Conservation (phyloP, 2,797 vertebrate species). For the Paratrypauchen microcephalus region DNA sequence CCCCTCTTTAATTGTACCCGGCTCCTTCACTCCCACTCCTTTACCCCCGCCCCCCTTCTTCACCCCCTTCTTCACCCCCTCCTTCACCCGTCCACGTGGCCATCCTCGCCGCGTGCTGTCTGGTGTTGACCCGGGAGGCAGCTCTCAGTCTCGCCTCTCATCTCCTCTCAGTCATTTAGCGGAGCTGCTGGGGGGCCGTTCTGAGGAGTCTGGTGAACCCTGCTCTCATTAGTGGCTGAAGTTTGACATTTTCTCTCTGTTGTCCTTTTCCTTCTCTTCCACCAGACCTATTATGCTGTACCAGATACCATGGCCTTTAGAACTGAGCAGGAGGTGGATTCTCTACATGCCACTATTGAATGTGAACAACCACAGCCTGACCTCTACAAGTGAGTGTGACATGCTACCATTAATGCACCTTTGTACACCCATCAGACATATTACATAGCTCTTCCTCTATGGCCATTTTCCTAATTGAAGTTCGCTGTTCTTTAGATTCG, state of each 20-base stretch:
- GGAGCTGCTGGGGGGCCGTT: constrained; percentile 34
- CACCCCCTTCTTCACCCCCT: constrained; percentile 33
- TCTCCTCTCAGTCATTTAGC: constrained; percentile 31
- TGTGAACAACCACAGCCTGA: constrained; percentile 98
- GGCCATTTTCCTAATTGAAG: constrained; percentile 28
- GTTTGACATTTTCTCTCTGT: constrained; percentile 66
- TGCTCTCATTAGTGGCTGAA: constrained; percentile 49
- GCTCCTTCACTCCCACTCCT: constrained; percentile 13
- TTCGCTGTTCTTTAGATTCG: constrained; percentile 81
- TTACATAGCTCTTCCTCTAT: constrained; percentile 2
- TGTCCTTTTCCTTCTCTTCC: constrained; percentile 38
- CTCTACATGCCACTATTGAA: constrained; percentile 92
- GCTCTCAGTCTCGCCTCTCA: constrained; percentile 12
- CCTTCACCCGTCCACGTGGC: constrained; percentile 32
- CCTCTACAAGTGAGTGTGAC: constrained; percentile 93
- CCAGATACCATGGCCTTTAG: constrained; percentile 95
- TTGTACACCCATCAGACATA: constrained; percentile 15
- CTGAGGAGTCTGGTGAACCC: constrained; percentile 36
- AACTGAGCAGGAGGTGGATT: constrained; percentile 88
- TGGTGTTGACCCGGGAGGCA: constrained; percentile 33
- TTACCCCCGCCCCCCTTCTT: constrained; percentile 17
- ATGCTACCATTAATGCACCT: constrained; percentile 26
- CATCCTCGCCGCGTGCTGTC: constrained; percentile 35
- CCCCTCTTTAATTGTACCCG: constrained; percentile 11
- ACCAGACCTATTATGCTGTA: constrained; percentile 91